phyloP scores from a whole-genome alignment of 2,113 vertebrate genomes.

The Girardinichthys multiradiatus region DNA sequence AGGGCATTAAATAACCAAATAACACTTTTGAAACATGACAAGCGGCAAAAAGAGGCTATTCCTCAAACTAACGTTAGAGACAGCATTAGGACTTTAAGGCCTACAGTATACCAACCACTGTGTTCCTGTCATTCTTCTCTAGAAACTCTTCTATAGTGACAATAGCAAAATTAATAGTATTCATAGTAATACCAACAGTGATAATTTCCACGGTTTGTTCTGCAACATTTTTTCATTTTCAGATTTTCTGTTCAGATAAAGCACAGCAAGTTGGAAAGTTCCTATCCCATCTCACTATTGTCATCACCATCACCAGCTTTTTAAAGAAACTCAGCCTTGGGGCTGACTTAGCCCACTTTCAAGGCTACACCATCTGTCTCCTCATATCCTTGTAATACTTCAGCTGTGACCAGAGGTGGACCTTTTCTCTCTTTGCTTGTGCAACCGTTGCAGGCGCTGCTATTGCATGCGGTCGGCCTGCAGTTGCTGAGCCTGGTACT shows the following conservation, averaged over 20 bases:
- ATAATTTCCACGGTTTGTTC: slow-evolving; percentile 73
- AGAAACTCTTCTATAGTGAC: slow-evolving; percentile 80
- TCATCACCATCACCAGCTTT: slow-evolving; percentile 46
- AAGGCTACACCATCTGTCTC: slow-evolving; percentile 54
- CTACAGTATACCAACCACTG: slow-evolving; percentile 72
- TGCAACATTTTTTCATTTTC: slow-evolving; percentile 71
- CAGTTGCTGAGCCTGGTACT: slow-evolving; percentile 97
- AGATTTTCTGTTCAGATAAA: slow-evolving; percentile 75
- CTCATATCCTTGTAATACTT: slow-evolving; percentile 46
- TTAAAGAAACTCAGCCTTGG: slow-evolving; percentile 56
- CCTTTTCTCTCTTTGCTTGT: slow-evolving; percentile 47
- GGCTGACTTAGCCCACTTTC: slow-evolving; percentile 40
- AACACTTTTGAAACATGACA: slow-evolving; percentile 64
- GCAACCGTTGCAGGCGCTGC: slow-evolving; percentile 72
- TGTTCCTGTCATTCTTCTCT: slow-evolving; percentile 77
- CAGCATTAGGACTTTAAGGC: slow-evolving; percentile 81
- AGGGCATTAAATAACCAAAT: slow-evolving; percentile 73
- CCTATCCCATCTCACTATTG: slow-evolving; percentile 76
- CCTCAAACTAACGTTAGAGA: slow-evolving; percentile 76
- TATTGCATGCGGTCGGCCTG: slow-evolving; percentile 98
- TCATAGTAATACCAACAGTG: slow-evolving; percentile 65
- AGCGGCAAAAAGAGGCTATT: slow-evolving; percentile 58
- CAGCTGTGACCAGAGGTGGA: slow-evolving; percentile 43
- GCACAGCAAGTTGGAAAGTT: slow-evolving; percentile 85
- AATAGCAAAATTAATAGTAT: slow-evolving; percentile 76